A percentile compares a stretch with the other conserved stretches of the same genome.
Evolutionary conservation across 2,797 vertebrate genomes (phyloP).

Genomic region (Pseudochaenichthys georgianus): DNA sequence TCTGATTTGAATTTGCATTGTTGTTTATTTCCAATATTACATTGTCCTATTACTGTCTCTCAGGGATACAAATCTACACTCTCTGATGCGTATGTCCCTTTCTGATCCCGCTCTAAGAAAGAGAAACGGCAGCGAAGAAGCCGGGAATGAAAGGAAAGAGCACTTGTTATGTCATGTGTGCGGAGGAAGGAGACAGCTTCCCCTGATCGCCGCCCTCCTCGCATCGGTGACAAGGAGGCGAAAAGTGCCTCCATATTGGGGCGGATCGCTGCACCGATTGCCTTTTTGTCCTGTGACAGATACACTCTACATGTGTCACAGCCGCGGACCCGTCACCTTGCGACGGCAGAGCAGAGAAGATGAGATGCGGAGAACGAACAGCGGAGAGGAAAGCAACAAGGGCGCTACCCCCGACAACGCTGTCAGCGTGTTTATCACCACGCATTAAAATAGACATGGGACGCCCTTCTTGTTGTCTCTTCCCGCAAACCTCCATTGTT

Average conservation of each 20-base stretch:
- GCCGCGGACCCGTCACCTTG: constrained; percentile 54
- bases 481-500: constrained; percentile 50
- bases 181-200: constrained; percentile 47
- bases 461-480: constrained; percentile 46
- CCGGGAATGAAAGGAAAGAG: constrained; percentile 32
- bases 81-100: background rate
- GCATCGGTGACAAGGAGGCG: constrained; percentile 45
- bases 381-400: constrained; percentile 24
- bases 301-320: constrained; percentile 69
- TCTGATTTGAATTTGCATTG: constrained; percentile 4
- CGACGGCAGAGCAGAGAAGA: constrained; percentile 20
- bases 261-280: constrained; percentile 60
- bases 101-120: background rate
- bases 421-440: constrained; percentile 66
- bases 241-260: constrained; percentile 47
- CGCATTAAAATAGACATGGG: constrained; percentile 67
- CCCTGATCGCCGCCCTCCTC: constrained; percentile 48
- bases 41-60: constrained; percentile 3
- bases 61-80: constrained; percentile 10
- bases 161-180: constrained; percentile 59
- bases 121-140: background rate
- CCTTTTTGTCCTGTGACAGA: constrained; percentile 76
- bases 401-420: constrained; percentile 20
- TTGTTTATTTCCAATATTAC: constrained; percentile 25
- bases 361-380: constrained; percentile 33